These are phyloP conservation scores for Enteromius mattozi DNA, from an alignment of 2,797 vertebrate genomes.

Conservation along the genomic window DNA sequence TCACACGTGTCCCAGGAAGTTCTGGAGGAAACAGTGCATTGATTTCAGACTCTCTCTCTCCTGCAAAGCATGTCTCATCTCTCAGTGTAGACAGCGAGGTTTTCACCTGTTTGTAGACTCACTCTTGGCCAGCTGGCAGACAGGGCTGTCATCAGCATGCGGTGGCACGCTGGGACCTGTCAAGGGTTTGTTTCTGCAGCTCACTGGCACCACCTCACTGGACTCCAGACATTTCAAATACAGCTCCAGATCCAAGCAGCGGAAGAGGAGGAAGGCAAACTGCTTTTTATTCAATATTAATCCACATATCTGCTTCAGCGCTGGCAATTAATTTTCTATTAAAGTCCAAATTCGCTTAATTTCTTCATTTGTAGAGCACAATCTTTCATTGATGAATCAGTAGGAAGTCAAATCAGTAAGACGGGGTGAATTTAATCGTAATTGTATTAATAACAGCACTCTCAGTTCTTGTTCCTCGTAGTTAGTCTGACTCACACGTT, in stretches of 20 bases:
- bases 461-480: neutral
- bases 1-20: neutral
- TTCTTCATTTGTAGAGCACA: slow-evolving; percentile 19
- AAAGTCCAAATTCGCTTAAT: slow-evolving; percentile 28
- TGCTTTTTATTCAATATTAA: neutral
- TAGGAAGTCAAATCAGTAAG: slow-evolving; percentile 25
- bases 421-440: slow-evolving; percentile 15
- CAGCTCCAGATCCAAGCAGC: slow-evolving; percentile 21
- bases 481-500: slow-evolving; percentile 2
- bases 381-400: slow-evolving; percentile 21
- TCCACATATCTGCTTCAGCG: neutral
- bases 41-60: neutral
- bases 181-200: slow-evolving; percentile 47
- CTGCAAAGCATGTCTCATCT: slow-evolving; percentile 12
- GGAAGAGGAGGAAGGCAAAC: neutral
- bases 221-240: slow-evolving; percentile 50
- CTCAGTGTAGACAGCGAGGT: slow-evolving; percentile 32
- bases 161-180: slow-evolving; percentile 53
- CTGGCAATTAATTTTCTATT: neutral
- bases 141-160: slow-evolving; percentile 55
- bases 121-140: slow-evolving; percentile 46
- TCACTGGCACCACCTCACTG: slow-evolving; percentile 36
- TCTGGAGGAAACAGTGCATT: neutral
- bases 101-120: slow-evolving; percentile 59
- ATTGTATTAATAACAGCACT: slow-evolving; percentile 23